These are phyloP conservation scores for Artibeus jamaicensis DNA, from an alignment of 2,797 vertebrate species.

Conservation along the genomic window DNA sequence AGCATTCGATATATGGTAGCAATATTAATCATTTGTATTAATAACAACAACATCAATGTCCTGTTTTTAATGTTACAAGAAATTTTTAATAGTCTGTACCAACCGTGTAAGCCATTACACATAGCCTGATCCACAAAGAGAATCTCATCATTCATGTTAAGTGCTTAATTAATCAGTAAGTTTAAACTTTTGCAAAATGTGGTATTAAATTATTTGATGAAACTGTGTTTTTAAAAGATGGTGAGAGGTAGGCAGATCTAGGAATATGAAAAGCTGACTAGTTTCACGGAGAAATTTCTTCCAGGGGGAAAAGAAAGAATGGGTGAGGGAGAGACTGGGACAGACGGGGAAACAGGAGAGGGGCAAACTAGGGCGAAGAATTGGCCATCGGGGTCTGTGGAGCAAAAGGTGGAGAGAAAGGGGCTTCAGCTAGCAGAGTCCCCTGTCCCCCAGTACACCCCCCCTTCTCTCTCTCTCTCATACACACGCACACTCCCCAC, in stretches of 20 bases:
- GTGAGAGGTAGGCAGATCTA: neutral
- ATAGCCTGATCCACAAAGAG: neutral
- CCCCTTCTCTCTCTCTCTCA: neutral
- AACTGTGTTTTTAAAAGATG: neutral
- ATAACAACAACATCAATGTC: neutral
- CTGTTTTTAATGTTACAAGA: neutral
- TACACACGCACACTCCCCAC: neutral
- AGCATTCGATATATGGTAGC: neutral
- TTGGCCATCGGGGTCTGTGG: neutral
- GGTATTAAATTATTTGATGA: neutral
- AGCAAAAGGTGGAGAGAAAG: neutral
- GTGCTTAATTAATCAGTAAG: neutral
- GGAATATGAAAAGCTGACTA: neutral
- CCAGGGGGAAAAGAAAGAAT: neutral
- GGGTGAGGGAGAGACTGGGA: neutral
- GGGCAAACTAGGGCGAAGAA: neutral
- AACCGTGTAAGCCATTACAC: neutral
- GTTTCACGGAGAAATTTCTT: neutral
- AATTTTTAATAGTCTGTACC: neutral
- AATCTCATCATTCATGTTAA: neutral
- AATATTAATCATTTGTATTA: neutral
- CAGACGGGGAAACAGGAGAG: neutral
- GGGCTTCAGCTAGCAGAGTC: neutral
- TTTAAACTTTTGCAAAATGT: neutral
- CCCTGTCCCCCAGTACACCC: fast-evolving